Evolutionary conservation across 2,113 vertebrate genomes (phyloP).

Genomic region (Tonatia bakeri): DNA sequence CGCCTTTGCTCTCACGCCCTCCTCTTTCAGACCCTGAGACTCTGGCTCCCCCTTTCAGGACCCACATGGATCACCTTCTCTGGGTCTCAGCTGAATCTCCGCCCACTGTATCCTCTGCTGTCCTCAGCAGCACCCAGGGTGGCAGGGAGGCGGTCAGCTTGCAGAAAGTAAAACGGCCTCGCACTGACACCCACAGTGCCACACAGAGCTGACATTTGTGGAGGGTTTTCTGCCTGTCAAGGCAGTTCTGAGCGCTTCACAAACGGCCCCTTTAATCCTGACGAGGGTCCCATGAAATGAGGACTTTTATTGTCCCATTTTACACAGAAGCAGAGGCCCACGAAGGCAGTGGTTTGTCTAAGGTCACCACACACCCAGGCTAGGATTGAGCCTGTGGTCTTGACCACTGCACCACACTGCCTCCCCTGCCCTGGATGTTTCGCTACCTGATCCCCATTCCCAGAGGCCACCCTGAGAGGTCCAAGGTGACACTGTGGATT

Average conservation of each 20-base stretch:
- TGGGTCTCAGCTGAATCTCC: neutral
- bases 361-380: neutral
- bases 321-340: neutral
- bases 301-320: neutral
- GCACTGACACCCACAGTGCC: neutral
- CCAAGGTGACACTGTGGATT: slow-evolving; percentile 75
- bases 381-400: neutral
- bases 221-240: neutral
- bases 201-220: neutral
- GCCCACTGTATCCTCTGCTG: too few species aligned
- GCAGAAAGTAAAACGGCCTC: neutral
- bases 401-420: neutral
- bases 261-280: neutral
- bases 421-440: neutral
- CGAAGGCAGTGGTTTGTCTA: neutral
- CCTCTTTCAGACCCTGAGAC: neutral
- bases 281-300: neutral
- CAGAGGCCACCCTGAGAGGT: neutral
- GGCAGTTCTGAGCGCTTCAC: neutral
- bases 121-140: neutral
- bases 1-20: too few species aligned
- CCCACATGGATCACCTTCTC: neutral
- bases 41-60: neutral
- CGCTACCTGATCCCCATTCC: neutral
- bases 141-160: neutral